Evolutionary conservation across 2,888 invertebrate genomes (phyloP).

Genomic region (Oeneis ivallda): DNA sequence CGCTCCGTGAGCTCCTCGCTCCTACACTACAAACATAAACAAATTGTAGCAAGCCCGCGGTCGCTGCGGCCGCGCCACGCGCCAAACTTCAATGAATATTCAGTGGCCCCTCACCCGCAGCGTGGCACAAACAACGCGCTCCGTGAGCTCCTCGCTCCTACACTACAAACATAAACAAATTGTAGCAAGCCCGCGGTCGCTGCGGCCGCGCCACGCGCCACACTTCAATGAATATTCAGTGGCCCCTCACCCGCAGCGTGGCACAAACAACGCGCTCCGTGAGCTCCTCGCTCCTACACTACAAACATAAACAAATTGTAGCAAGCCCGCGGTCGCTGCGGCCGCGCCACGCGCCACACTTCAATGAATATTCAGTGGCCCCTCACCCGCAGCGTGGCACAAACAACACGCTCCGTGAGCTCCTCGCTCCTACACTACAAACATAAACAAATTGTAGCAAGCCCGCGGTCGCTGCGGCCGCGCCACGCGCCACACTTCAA

Average conservation of each 20-base stretch:
- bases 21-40: slow-evolving; percentile 8
- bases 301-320: slow-evolving; percentile 12
- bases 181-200: neutral
- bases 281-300: neutral
- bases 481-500: slow-evolving; percentile 21
- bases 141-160: neutral
- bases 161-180: slow-evolving; percentile 11
- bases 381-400: neutral
- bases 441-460: slow-evolving; percentile 7
- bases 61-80: slow-evolving; percentile 5
- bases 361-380: slow-evolving; percentile 36
- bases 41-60: neutral
- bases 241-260: neutral
- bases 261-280: slow-evolving; percentile 19
- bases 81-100: slow-evolving; percentile 34
- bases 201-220: neutral
- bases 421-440: neutral
- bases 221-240: slow-evolving; percentile 37
- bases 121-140: slow-evolving; percentile 19
- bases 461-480: neutral
- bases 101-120: slow-evolving; percentile 19
- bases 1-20: neutral
- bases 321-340: neutral
- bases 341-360: slow-evolving; percentile 14
- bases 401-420: slow-evolving; percentile 20